Evolutionary conservation across 2,113 vertebrate species (phyloP).

Genomic region (Charadrius vociferus): DNA sequence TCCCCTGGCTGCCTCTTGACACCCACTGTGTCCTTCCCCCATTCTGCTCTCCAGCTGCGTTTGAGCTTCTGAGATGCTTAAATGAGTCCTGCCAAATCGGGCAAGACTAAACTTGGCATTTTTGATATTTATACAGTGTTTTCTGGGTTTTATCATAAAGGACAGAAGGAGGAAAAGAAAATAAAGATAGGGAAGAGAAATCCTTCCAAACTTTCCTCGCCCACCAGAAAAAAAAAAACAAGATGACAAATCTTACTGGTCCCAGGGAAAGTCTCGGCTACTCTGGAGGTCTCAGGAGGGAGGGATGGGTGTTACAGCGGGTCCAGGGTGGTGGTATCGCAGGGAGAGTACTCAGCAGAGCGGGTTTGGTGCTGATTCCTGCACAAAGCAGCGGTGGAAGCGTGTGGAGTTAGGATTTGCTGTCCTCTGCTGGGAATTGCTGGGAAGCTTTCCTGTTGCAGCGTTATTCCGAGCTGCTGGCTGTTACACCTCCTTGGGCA

Average conservation of each 20-base stretch:
- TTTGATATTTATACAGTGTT: neutral
- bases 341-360: neutral
- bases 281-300: neutral
- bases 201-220: neutral
- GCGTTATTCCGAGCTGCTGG: accelerated
- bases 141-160: neutral
- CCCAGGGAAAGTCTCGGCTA: neutral
- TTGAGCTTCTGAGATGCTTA: neutral
- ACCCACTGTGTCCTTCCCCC: neutral
- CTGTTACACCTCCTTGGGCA: neutral
- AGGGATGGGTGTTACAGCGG: neutral
- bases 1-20: neutral
- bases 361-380: neutral
- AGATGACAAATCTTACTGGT: neutral
- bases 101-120: neutral
- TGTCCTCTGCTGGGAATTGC: conserved; percentile 61
- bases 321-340: too few relatives aligned
- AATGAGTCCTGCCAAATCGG: neutral
- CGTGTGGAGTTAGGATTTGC: neutral
- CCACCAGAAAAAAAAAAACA: accelerated
- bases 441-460: neutral
- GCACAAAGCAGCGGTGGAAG: neutral
- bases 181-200: neutral
- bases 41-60: neutral
- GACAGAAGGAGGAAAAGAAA: neutral